These are phyloP conservation scores for Leptopilina syphax DNA, from an alignment of 2,888 invertebrate species.

Conservation along the genomic window DNA sequence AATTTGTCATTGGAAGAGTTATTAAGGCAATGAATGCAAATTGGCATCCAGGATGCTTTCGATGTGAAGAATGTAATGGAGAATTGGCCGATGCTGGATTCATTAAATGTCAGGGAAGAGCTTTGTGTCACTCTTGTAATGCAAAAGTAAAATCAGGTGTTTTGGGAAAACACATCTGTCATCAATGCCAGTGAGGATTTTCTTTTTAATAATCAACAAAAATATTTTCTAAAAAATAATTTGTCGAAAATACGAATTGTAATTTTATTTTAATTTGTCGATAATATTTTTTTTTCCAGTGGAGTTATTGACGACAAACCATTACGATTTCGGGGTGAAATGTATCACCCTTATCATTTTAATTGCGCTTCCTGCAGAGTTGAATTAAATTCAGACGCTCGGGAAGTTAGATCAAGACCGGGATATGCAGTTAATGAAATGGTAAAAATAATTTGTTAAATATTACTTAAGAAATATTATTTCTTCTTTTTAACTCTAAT, in stretches of 20 bases:
- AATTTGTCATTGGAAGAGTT: slow-evolving; percentile 98
- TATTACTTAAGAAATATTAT: no score
- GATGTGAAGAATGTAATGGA: slow-evolving; percentile 94
- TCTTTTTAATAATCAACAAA: slow-evolving; percentile 26
- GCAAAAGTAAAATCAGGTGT: slow-evolving; percentile 96
- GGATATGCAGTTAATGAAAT: slow-evolving; percentile 94
- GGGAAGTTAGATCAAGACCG: slow-evolving; percentile 95
- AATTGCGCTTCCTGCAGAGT: slow-evolving; percentile 95
- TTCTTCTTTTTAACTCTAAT: slow-evolving; percentile 21
- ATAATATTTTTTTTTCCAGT: slow-evolving; percentile 77
- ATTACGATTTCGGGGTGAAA: slow-evolving; percentile 94
- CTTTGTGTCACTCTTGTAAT: slow-evolving; percentile 97
- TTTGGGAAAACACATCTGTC: slow-evolving; percentile 97
- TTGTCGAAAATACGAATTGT: no score
- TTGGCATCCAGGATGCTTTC: slow-evolving; percentile 99
- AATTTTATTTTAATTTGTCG: no score
- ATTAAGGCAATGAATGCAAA: slow-evolving; percentile 99
- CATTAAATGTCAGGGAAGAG: slow-evolving; percentile 91
- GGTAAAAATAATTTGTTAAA: slow-evolving; percentile 74
- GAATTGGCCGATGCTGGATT: slow-evolving; percentile 98
- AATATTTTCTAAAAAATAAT: slow-evolving; percentile 2
- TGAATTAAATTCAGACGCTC: slow-evolving; percentile 96
- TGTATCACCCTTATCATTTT: slow-evolving; percentile 99
- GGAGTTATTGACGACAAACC: slow-evolving; percentile 95
- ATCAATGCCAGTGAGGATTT: slow-evolving; percentile 95